Evolutionary conservation across 1,140 invertebrate genomes (phyloP).

Genomic region (Drosophila leontia): DNA sequence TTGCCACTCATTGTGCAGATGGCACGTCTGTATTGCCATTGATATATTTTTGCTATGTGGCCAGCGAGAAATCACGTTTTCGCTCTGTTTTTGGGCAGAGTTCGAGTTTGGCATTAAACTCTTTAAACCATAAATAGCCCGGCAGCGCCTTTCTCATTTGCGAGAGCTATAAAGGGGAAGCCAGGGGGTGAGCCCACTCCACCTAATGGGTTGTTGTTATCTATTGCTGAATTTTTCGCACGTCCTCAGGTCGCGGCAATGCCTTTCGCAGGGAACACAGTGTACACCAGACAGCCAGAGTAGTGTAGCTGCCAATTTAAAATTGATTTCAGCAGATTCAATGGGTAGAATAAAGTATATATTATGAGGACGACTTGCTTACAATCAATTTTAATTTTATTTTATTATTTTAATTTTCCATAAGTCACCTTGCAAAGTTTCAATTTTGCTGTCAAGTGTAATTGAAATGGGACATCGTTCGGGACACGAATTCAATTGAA

Average conservation of each 20-base stretch:
- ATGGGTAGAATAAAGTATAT: not conserved
- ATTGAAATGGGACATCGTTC: constrained; percentile 47
- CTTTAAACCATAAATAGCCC: constrained; percentile 64
- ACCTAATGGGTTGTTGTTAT: constrained; percentile 47
- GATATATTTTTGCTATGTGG: constrained; percentile 43
- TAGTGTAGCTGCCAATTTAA: not conserved
- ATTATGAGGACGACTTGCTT: not conserved
- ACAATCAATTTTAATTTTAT: not conserved
- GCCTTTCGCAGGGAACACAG: not conserved
- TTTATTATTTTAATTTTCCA: not conserved
- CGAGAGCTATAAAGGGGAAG: constrained; percentile 19
- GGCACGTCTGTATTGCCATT: constrained; percentile 55
- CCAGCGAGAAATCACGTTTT: constrained; percentile 52
- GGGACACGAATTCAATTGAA: constrained; percentile 70
- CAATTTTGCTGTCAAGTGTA: constrained; percentile 49
- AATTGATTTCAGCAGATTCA: not conserved
- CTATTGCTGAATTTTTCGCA: constrained; percentile 54
- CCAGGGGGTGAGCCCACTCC: not conserved
- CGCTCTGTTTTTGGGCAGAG: constrained; percentile 23
- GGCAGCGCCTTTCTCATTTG: constrained; percentile 43
- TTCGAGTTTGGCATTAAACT: constrained; percentile 30
- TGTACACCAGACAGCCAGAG: constrained; percentile 22
- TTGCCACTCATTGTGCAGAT: constrained; percentile 33
- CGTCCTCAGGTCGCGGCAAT: constrained; percentile 44
- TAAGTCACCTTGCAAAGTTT: not conserved